Conservation (phyloP, 2,113 vertebrate genomes). For the Neolamprologus hecqui region DNA sequence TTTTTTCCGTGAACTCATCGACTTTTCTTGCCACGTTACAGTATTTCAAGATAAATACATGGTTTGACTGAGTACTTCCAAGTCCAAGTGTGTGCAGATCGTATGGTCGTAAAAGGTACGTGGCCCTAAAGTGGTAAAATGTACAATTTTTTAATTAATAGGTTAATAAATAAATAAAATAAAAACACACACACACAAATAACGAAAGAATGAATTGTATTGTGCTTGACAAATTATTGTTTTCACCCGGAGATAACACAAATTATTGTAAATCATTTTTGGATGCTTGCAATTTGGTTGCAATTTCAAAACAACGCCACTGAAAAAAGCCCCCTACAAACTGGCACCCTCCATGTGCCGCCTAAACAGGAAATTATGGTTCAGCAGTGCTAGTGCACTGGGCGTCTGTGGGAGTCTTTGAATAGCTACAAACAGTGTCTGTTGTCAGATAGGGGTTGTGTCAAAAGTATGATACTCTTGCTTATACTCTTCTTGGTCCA, state of each 20-base stretch:
- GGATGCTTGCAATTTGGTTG: background rate
- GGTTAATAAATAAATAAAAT: background rate
- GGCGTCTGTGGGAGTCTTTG: background rate
- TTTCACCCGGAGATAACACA: background rate
- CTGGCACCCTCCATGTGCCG: background rate
- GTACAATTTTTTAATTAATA: accelerated
- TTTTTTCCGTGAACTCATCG: background rate
- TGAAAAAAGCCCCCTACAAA: accelerated
- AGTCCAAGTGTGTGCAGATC: background rate
- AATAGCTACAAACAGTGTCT: background rate
- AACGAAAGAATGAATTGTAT: background rate
- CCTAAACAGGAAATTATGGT: background rate
- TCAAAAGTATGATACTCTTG: background rate
- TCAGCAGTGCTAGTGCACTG: background rate
- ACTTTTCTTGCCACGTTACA: background rate
- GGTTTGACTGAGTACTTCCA: background rate
- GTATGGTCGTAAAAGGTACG: background rate
- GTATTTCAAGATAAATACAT: background rate
- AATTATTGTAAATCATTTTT: background rate
- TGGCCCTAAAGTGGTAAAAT: background rate
- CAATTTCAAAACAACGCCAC: background rate
- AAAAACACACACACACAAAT: background rate
- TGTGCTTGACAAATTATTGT: background rate
- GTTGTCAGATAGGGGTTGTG: background rate
- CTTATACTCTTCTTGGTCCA: background rate